Evolutionary conservation across 2,797 vertebrate species (phyloP).

Genomic region (Chloroceryle amazona): DNA sequence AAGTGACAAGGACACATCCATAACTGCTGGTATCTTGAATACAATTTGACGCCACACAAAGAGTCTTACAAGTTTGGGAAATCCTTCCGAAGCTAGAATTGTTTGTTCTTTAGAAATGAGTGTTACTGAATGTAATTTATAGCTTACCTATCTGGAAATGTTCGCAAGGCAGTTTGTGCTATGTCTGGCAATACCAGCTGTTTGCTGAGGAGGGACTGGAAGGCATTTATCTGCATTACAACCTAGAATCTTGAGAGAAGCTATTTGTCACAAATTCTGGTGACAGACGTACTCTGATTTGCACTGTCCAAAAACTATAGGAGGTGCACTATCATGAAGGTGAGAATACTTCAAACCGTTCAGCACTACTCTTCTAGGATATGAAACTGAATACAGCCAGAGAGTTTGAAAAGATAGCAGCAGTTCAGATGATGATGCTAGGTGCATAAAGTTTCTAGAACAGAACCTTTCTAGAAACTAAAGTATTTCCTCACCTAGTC

Average conservation of each 20-base stretch:
- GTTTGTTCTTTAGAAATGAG: background rate
- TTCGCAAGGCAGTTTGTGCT: background rate
- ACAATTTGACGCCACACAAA: background rate
- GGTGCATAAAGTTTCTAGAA: slow-evolving; percentile 32
- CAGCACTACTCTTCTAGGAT: background rate
- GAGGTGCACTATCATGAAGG: background rate
- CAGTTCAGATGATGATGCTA: slow-evolving; percentile 10
- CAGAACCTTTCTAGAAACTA: slow-evolving; percentile 32
- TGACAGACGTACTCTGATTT: background rate
- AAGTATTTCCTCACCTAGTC: background rate
- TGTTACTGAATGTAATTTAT: background rate
- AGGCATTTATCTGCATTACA: background rate
- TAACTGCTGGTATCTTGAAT: slow-evolving; percentile 29
- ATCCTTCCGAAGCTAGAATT: background rate
- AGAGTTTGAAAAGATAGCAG: slow-evolving; percentile 13
- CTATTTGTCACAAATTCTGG: background rate
- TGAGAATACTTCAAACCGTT: background rate
- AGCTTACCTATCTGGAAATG: background rate
- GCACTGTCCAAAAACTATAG: background rate
- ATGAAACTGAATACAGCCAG: background rate
- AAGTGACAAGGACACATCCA: slow-evolving; percentile 6
- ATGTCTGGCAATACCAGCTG: background rate
- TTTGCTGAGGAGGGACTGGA: background rate
- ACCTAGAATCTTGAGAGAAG: background rate
- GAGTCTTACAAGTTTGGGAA: background rate